phyloP scores from a whole-genome alignment of 2,888 invertebrate genomes.

The Drosophila glabriapex region DNA sequence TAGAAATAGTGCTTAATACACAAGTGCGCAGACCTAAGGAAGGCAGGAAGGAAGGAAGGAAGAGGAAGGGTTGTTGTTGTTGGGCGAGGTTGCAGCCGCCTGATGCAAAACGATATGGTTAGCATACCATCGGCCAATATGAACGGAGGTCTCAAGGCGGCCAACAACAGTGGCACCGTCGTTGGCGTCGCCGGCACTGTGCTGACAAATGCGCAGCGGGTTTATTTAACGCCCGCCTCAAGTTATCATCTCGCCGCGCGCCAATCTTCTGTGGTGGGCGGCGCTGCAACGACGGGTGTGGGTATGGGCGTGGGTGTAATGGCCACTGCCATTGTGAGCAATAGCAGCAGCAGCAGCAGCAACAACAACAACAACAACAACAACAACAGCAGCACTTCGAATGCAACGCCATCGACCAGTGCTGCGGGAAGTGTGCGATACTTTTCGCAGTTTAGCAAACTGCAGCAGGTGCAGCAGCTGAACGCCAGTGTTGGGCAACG shows the following conservation, averaged over 20 bases:
- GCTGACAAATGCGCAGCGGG: constrained; percentile 62
- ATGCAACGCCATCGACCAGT: constrained; percentile 33
- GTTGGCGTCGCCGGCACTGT: constrained; percentile 58
- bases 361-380: neutral
- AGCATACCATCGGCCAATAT: constrained; percentile 83
- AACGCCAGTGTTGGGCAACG: constrained; percentile 51
- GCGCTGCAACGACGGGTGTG: constrained; percentile 44
- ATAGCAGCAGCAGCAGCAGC: constrained; percentile 30
- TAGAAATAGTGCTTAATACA: neutral
- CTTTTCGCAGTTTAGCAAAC: constrained; percentile 77
- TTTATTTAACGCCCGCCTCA: constrained; percentile 57
- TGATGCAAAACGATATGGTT: constrained; percentile 85
- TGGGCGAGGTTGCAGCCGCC: constrained; percentile 28
- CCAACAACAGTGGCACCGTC: constrained; percentile 53
- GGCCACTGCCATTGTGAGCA: constrained; percentile 17
- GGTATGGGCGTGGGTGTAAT: constrained; percentile 45
- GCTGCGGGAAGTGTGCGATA: constrained; percentile 65
- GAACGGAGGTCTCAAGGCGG: constrained; percentile 72
- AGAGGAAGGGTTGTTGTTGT: neutral
- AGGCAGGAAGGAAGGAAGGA: neutral
- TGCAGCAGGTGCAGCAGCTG: constrained; percentile 47
- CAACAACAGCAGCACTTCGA: constrained; percentile 5
- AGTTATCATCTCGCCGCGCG: constrained; percentile 44
- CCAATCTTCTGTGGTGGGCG: constrained; percentile 49
- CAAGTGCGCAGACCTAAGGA: neutral